Evolutionary conservation across 2,797 vertebrate species (phyloP).

Genomic region (Chelon auratus): DNA sequence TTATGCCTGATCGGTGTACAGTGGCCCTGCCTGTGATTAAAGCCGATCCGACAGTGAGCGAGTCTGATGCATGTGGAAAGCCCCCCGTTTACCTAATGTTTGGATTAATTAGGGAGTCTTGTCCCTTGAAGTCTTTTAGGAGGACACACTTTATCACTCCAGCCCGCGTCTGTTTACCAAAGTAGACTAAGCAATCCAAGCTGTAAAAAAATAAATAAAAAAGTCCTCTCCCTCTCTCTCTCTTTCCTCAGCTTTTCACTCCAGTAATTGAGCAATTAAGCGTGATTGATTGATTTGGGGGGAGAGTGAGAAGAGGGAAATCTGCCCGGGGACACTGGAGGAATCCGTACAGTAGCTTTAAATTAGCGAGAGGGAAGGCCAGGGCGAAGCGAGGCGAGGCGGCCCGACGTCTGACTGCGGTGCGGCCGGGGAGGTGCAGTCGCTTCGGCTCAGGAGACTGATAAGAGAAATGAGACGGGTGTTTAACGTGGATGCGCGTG

Average conservation of each 20-base stretch:
- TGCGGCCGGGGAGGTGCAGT: slow-evolving; percentile 30
- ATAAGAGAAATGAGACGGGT: slow-evolving; percentile 47
- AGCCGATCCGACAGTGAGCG: slow-evolving; percentile 15
- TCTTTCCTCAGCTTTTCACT: slow-evolving; percentile 56
- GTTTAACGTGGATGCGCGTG: slow-evolving; percentile 21
- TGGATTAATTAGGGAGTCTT: slow-evolving; percentile 81
- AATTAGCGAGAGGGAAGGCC: slow-evolving; percentile 65
- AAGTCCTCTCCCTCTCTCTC: slow-evolving; percentile 57
- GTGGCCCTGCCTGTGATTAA: background rate
- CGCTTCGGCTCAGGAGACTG: slow-evolving; percentile 38
- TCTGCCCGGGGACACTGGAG: slow-evolving; percentile 51
- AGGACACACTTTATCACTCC: slow-evolving; percentile 72
- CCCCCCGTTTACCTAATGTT: slow-evolving; percentile 72
- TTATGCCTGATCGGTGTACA: no score
- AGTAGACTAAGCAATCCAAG: slow-evolving; percentile 60
- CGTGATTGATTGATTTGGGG: slow-evolving; percentile 77
- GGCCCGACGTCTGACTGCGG: slow-evolving; percentile 56
- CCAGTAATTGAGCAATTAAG: slow-evolving; percentile 82
- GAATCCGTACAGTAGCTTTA: slow-evolving; percentile 78
- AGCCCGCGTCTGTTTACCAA: slow-evolving; percentile 77
- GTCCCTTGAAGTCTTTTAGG: slow-evolving; percentile 69
- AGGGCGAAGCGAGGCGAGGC: slow-evolving; percentile 9
- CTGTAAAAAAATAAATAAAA: slow-evolving; percentile 35
- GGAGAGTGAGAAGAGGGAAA: slow-evolving; percentile 62
- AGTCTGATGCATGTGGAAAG: slow-evolving; percentile 51